These are phyloP conservation scores for Griposia aprilina DNA, from an alignment of 2,888 invertebrate species.

Conservation along the genomic window DNA sequence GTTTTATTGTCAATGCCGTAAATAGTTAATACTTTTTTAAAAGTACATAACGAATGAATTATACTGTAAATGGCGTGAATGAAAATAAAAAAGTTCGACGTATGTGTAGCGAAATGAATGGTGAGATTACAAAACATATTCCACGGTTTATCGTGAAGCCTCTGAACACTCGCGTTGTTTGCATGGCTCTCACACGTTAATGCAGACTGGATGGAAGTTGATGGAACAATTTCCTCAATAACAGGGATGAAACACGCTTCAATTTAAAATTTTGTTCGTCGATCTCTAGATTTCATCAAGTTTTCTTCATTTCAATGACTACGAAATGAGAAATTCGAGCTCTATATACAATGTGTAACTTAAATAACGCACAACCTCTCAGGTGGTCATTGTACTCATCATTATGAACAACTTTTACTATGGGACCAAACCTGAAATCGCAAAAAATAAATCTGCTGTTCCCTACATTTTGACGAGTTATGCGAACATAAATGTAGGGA, in stretches of 20 bases:
- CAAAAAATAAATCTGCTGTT: no score
- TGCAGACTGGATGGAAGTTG: conserved; percentile 45
- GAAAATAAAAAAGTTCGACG: conserved; percentile 17
- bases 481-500: no score
- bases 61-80: conserved; percentile 8
- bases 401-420: no score
- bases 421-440: no score
- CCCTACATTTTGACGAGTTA: no score
- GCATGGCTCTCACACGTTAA: conserved; percentile 58
- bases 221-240: conserved; percentile 42
- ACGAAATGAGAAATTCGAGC: conserved; percentile 1
- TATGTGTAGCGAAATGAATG: conserved; percentile 29
- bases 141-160: conserved; percentile 28
- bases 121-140: conserved; percentile 49
- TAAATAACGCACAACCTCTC: no score
- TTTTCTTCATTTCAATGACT: conserved; percentile 9
- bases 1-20: conserved; percentile 1
- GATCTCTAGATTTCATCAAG: not conserved
- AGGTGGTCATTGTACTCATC: no score
- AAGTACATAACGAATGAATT: conserved; percentile 1
- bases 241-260: conserved; percentile 18
- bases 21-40: not conserved
- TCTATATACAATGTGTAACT: no score
- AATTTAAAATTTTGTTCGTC: conserved; percentile 2
- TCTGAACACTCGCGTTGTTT: conserved; percentile 56